Base-by-base conservation (phyloP, 2,113 vertebrate genomes). In the Rana temporaria region DNA sequence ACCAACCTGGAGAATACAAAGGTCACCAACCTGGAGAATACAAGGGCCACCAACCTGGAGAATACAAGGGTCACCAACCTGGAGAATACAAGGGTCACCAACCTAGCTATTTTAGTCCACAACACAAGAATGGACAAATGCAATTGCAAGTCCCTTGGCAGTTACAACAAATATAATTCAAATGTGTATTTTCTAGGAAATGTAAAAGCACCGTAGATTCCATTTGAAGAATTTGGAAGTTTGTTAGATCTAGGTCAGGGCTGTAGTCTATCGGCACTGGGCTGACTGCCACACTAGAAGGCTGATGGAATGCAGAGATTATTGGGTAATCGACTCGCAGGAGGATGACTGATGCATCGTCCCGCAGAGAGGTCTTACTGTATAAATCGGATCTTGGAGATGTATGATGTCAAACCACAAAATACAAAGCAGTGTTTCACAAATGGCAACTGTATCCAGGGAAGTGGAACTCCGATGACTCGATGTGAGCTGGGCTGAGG, bases 391-490 rank as follows among this genome's bases (percentile, higher is more conserved):
- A 81, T 52, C 57, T 18, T 48, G 19, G 1, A 26, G 34, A 53
- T 52, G 14, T 48, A 16, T 72, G 55, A 55, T 72, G 68, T 20
- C 48, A 69, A 80, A 80, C 66, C 68, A 6, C 68, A 63, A 55
- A 72, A 64, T 30, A 7, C 57, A 63, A 52, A 52, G 66, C 48
- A 60, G 57, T 69, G 56, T 69, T 80, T 59, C 6, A 4, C 53
- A 60, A 48, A 30, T 59, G 65, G n/a, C 34, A 48, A 71, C 67
- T 16, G 79, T 81, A 71, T 72, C 79, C 59, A 81, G 26, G 79
- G 79, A 63, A 81, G 57, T n/a, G 24, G 55, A 53, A 55, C 9
- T 42, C 30, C 9, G 68, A 72, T 53, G 79, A 78, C 26, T 24
- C 2, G 38, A 14, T 55, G 0, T 24, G 67, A 72, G 79, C 38